Conservation (phyloP, 2,113 vertebrate species). For the Hypomesus transpacificus region DNA sequence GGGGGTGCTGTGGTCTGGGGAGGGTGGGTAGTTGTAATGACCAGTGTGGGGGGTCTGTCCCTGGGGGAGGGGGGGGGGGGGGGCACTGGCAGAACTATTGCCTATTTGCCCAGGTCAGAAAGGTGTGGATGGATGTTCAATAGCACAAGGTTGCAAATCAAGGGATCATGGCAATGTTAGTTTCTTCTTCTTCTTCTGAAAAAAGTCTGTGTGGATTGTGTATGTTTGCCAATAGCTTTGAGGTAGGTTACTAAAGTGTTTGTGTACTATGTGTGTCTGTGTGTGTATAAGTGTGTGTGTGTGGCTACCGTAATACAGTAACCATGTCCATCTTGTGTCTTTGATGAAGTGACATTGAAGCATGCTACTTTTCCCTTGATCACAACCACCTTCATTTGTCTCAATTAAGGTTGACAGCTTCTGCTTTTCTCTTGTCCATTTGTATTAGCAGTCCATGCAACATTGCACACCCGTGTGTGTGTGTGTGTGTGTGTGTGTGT, state of each 20-base stretch:
- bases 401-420: conserved; percentile 71
- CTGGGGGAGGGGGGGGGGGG: background rate
- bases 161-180: background rate
- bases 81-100: background rate
- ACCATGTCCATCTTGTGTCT: conserved; percentile 17
- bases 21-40: conserved; percentile 33
- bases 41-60: background rate
- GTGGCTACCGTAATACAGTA: background rate
- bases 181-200: background rate
- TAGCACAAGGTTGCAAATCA: too few species aligned
- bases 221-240: background rate
- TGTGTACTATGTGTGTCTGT: background rate
- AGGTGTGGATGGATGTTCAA: background rate
- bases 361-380: conserved; percentile 58
- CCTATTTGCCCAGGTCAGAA: background rate
- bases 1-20: background rate
- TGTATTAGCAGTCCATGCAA: conserved; percentile 47
- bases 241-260: background rate
- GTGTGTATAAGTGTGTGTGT: background rate
- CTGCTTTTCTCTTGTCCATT: conserved; percentile 64
- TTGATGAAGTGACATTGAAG: conserved; percentile 57
- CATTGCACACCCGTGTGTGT: conserved; percentile 11
- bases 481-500: conserved; percentile 11
- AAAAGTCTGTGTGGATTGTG: background rate
- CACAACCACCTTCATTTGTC: conserved; percentile 64